phyloP scores from a whole-genome alignment of 1,140 invertebrate species.

The Scaptodrosophila lebanonensis region DNA sequence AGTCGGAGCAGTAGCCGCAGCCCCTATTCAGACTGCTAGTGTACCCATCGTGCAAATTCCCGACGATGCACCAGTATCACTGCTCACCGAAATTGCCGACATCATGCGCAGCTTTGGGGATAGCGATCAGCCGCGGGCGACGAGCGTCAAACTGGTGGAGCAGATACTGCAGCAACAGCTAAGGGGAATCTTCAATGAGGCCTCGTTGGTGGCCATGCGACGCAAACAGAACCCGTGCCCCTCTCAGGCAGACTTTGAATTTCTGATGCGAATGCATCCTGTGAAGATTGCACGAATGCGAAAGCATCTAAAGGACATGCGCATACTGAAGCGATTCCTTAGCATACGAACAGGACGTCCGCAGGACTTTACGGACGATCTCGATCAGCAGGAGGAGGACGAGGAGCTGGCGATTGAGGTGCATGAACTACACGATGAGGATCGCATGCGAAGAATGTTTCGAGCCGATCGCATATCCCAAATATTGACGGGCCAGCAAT shows the following conservation, averaged over 20 bases:
- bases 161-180: constrained; percentile 75
- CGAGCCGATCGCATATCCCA: constrained; percentile 75
- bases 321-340: constrained; percentile 61
- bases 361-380: constrained; percentile 64
- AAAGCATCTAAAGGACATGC: constrained; percentile 72
- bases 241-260: constrained; percentile 73
- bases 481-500: constrained; percentile 69
- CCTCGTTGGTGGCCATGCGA: constrained; percentile 66
- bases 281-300: constrained; percentile 73
- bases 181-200: constrained; percentile 72
- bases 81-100: constrained; percentile 71
- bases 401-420: constrained; percentile 68
- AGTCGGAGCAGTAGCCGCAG: neutral
- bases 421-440: constrained; percentile 69
- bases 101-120: constrained; percentile 76
- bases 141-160: constrained; percentile 70
- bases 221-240: constrained; percentile 68
- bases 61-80: constrained; percentile 58
- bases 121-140: constrained; percentile 58
- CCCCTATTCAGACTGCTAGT: constrained; percentile 4
- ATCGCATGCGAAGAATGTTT: constrained; percentile 69
- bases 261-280: constrained; percentile 71
- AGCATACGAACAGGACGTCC: constrained; percentile 63
- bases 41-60: constrained; percentile 17
- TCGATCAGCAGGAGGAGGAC: constrained; percentile 66